A percentile compares a stretch with the other conserved stretches of the same genome.
Evolutionary conservation across 2,888 invertebrate genomes (phyloP).

Genomic region (Fragum sueziense): DNA sequence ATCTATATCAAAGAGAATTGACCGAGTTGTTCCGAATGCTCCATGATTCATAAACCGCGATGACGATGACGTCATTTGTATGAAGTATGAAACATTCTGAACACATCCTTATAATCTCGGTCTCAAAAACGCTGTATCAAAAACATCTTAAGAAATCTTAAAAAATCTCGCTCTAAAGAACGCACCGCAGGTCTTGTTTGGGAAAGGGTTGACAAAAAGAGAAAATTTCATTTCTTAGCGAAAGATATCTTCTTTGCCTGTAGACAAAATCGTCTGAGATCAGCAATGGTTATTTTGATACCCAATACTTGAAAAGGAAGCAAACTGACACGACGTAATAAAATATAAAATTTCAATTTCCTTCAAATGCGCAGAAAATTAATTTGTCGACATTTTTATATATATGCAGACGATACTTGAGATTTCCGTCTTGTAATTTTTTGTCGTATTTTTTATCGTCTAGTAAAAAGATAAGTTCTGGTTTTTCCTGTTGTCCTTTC

Average conservation of each 20-base stretch:
- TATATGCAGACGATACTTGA: constrained; percentile 6
- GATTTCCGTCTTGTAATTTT: neutral
- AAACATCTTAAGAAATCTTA: no score
- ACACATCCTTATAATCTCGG: no score
- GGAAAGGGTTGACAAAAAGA: no score
- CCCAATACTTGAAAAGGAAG: constrained; percentile 10
- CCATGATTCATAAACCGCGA: no score
- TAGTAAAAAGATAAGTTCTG: neutral
- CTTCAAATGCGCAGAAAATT: constrained; percentile 6
- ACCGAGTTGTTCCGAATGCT: no score
- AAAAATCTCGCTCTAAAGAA: no score
- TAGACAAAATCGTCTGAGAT: neutral
- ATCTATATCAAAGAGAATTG: no score
- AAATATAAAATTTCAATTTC: constrained; percentile 14
- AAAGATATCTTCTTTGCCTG: neutral
- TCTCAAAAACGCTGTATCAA: no score
- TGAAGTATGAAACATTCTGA: no score
- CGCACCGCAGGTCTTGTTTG: no score
- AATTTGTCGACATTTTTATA: neutral
- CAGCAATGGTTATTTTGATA: neutral
- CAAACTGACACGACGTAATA: constrained; percentile 1
- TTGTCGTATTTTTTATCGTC: neutral
- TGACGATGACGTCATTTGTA: no score
- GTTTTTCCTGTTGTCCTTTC: neutral
- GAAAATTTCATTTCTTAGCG: no score